A percentile compares a stretch with the other conserved stretches of the same genome.
phyloP scores from a whole-genome alignment of 1,140 invertebrate species.

The Nasonia vitripennis region DNA sequence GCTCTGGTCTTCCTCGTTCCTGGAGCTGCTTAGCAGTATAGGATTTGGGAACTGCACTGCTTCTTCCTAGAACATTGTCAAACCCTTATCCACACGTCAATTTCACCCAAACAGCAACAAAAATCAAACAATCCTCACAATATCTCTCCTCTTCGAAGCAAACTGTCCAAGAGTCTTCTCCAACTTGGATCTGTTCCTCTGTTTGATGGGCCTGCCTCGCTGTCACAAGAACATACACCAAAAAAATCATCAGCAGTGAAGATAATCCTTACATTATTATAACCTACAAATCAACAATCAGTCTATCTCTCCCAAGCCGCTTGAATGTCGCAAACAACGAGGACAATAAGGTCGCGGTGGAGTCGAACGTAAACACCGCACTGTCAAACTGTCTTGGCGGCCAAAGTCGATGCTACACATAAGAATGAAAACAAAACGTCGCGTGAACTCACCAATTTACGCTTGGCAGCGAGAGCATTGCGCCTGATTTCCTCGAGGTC shows the following conservation, averaged over 20 bases:
- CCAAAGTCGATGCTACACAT: neutral
- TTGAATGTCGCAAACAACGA: neutral
- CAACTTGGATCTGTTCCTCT: conserved; percentile 46
- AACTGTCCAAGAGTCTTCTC: conserved; percentile 56
- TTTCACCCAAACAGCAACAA: conserved; percentile 19
- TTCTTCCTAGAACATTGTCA: conserved; percentile 5
- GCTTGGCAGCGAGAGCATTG: conserved; percentile 60
- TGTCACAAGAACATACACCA: conserved; percentile 4
- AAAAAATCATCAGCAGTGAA: neutral
- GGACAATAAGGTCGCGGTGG: neutral
- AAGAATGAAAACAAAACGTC: conserved; percentile 22
- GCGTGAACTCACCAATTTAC: conserved; percentile 56
- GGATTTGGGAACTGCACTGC: neutral
- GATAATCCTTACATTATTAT: neutral
- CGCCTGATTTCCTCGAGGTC: conserved; percentile 62
- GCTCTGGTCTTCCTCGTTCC: neutral
- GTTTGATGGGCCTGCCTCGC: neutral
- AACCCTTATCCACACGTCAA: conserved; percentile 3
- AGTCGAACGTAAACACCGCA: conserved; percentile 11
- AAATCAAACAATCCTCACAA: conserved; percentile 51
- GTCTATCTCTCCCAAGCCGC: neutral
- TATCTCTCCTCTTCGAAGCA: conserved; percentile 52
- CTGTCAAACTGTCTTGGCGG: neutral
- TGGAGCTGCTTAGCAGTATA: neutral
- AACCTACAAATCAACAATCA: neutral